Base-by-base conservation (phyloP, 2,888 invertebrate genomes). In the Germaria angustata region DNA sequence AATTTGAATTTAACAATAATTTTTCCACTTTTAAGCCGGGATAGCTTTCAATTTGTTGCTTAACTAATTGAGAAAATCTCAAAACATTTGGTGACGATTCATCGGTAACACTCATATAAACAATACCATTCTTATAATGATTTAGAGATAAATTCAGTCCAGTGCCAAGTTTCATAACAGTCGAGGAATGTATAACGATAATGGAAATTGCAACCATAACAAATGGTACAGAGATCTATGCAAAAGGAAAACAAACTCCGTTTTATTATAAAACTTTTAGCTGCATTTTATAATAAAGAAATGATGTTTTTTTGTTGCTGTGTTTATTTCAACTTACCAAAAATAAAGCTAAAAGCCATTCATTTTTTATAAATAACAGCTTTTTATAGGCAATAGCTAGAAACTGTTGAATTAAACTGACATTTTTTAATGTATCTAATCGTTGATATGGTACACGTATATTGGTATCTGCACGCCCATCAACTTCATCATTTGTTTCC, bases 331-430 rank as follows among this genome's bases (percentile, higher is more conserved):
- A 20, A 66, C 80, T 81, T 85, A 91, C 91, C 90, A 90, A 90
- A 20, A 86, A 73, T 6, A 82, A 28, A 0, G 88, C 83, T 71
- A 88, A 89, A 0, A 85, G 44, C 87, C 87, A 89, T 77, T 90
- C 87, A 46, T 87, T 88, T 55, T 78, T 79, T 7, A 91, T 36
- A 84, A 88, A 91, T 17, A 89, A 87, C 0, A 77, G 68, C 73
- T 91, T 91, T 76, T 91, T 91, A 76, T 91, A 91, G 15, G 89
- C 88, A 15, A 91, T 86, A 0, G 91, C 91, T 1, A 68, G 17
- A 55, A 87, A 87, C 49, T 90, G 89, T 59, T 88, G 87, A 20
- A 71, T 80, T 68, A 85, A 85, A 61, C 72, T 61, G 2, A 87
- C 81, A 13, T 85, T 65, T 17, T 79, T 66, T 0, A 81, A 41